Evolutionary conservation across 2,113 vertebrate genomes (phyloP).

Genomic region (Eolophus roseicapilla): DNA sequence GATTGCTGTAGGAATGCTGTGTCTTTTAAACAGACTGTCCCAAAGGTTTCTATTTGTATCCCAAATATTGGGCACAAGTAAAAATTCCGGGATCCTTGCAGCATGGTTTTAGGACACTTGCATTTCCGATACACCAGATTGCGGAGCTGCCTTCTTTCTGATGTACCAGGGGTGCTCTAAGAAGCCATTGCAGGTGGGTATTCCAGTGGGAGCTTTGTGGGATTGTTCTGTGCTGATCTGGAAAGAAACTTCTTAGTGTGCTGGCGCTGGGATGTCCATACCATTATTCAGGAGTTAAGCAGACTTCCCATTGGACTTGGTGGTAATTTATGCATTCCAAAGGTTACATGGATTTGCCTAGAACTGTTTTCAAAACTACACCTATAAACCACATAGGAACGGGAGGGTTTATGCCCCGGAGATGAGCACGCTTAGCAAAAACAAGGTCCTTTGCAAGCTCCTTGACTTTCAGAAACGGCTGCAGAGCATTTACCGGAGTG

Average conservation of each 20-base stretch:
- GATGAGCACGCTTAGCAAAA: not conserved
- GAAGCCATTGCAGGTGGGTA: accelerated
- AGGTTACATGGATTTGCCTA: not conserved
- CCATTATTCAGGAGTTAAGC: not conserved
- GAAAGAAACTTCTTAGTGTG: not conserved
- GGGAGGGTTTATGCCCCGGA: no score
- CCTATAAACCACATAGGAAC: not conserved
- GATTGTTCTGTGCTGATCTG: not conserved
- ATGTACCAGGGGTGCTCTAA: no score
- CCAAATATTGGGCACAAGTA: not conserved
- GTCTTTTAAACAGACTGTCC: not conserved
- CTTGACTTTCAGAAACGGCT: not conserved
- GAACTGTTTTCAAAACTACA: not conserved
- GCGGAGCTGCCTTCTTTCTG: no score
- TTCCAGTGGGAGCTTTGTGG: not conserved
- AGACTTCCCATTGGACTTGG: not conserved
- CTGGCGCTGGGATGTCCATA: accelerated
- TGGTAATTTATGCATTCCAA: accelerated
- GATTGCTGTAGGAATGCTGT: not conserved
- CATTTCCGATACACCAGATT: not conserved
- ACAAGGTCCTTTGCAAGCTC: not conserved
- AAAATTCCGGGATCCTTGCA: not conserved
- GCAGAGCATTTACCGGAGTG: not conserved
- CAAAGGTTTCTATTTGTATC: no score
- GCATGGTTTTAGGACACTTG: not conserved